Conservation (phyloP, 2,113 vertebrate species). For the Plotosus lineatus region DNA sequence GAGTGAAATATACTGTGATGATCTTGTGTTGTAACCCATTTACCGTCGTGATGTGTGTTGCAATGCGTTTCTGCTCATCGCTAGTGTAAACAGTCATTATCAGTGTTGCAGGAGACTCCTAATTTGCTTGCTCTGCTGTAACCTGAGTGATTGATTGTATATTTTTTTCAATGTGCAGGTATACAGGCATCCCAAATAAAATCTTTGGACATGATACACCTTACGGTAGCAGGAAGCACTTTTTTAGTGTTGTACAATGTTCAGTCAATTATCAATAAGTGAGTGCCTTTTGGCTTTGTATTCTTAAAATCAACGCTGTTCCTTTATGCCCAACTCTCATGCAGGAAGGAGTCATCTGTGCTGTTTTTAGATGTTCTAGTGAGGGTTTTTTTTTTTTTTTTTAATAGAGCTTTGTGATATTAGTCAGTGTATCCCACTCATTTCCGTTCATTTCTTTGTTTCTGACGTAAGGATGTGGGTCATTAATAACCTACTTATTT, state of each 20-base stretch:
- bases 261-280: conserved; percentile 45
- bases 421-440: conserved; percentile 11
- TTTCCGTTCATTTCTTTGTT: conserved; percentile 4
- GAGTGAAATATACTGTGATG: not conserved
- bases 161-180: not conserved
- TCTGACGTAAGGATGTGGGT: not conserved
- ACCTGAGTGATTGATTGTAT: not conserved
- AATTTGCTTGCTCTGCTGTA: not conserved
- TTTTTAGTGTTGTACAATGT: not conserved
- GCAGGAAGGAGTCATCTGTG: conserved; percentile 2
- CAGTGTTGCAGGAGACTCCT: not conserved
- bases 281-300: conserved; percentile 14
- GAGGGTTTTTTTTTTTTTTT: not conserved
- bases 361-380: conserved; percentile 18
- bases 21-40: not conserved
- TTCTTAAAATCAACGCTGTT: conserved; percentile 11
- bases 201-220: not conserved
- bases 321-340: not conserved
- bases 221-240: conserved; percentile 18
- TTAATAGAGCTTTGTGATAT: not conserved
- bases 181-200: not conserved
- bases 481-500: not conserved
- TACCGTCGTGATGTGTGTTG: not conserved
- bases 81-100: not conserved
- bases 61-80: not conserved